Percentiles rank a stretch among this genome's conserved stretches.
Evolutionary conservation across 2,888 invertebrate species (phyloP).

Genomic region (Chesias legatella): DNA sequence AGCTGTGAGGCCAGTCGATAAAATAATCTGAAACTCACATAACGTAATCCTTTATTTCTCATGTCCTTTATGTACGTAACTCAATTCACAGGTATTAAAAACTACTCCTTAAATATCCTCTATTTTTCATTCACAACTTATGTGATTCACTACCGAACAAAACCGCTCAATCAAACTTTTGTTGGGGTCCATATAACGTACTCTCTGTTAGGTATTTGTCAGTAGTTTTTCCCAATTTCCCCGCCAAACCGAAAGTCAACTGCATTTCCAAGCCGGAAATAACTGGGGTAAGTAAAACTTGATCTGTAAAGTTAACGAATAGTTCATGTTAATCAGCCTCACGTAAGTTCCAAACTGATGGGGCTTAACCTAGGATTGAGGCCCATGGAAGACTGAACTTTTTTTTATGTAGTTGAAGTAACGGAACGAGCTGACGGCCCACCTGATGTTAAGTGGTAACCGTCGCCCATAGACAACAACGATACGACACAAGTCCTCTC

Average conservation of each 20-base stretch:
- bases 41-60: no score
- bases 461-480: no score
- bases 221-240: conserved; percentile 11
- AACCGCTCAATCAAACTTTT: conserved; percentile 1
- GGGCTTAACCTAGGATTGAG: no score
- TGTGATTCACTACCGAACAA: neutral
- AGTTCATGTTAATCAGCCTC: conserved; percentile 31
- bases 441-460: no score
- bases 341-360: conserved; percentile 19
- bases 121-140: neutral
- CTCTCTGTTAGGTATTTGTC: conserved; percentile 6
- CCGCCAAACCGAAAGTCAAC: conserved; percentile 18
- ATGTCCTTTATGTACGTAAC: no score
- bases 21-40: no score
- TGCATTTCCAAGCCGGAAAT: conserved; percentile 24
- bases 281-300: conserved; percentile 28
- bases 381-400: no score
- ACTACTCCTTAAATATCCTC: neutral
- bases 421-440: no score
- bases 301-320: conserved; percentile 13
- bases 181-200: conserved; percentile 6
- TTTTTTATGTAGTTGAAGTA: no score
- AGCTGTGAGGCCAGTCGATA: no score
- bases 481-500: no score
- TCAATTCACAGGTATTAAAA: no score